Evolutionary conservation across 2,113 vertebrate species (phyloP).

Genomic region (Semnornis frantzii): DNA sequence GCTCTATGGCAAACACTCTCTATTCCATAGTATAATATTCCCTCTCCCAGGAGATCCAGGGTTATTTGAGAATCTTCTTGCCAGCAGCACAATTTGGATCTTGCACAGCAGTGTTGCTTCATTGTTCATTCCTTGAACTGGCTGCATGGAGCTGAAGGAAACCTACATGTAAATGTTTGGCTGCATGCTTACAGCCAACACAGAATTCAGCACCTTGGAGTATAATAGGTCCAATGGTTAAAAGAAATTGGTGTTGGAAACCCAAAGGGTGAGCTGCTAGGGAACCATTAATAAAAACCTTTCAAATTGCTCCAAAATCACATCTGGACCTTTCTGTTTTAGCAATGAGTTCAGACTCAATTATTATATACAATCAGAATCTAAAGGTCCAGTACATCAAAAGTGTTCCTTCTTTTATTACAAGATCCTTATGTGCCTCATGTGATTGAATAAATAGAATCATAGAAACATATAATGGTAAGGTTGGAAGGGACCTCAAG

Average conservation of each 20-base stretch:
- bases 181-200: constrained; percentile 20
- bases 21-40: constrained; percentile 54
- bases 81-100: constrained; percentile 61
- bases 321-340: not conserved
- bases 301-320: not conserved
- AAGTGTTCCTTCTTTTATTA: not conserved
- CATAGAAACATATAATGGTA: too few species aligned
- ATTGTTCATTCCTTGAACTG: constrained; percentile 51
- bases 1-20: constrained; percentile 19
- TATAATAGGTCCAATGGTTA: constrained; percentile 19
- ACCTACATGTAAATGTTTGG: constrained; percentile 33
- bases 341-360: not conserved
- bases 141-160: constrained; percentile 22
- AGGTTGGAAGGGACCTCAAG: too few species aligned
- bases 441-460: not conserved
- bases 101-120: constrained; percentile 29
- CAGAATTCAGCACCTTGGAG: not conserved
- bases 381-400: not conserved
- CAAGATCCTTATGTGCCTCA: not conserved
- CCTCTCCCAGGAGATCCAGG: constrained; percentile 41
- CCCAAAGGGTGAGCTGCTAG: not conserved
- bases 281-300: not conserved
- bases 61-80: constrained; percentile 71
- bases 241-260: constrained; percentile 37
- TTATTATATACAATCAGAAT: not conserved